phyloP scores from a whole-genome alignment of 2,797 vertebrate genomes.

The Manis pentadactyla region DNA sequence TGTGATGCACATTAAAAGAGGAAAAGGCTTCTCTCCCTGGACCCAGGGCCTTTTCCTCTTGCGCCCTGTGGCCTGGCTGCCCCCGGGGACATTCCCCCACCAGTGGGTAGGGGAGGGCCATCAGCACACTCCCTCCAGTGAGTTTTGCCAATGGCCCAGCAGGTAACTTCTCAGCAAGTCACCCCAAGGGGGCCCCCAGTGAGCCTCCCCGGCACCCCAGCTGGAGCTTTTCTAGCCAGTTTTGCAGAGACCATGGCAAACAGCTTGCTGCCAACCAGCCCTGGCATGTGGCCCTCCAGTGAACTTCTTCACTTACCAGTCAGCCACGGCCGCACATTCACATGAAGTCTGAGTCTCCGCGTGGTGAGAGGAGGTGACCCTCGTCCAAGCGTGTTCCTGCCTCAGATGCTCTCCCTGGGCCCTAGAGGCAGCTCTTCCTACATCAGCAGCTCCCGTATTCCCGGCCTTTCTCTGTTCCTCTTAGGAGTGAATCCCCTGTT shows the following conservation, averaged over 20 bases:
- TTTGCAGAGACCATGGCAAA: background rate
- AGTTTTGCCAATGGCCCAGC: background rate
- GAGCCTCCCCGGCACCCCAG: background rate
- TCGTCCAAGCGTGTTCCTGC: background rate
- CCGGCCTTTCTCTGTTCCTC: background rate
- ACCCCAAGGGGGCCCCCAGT: background rate
- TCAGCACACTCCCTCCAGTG: background rate
- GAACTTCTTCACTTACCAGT: background rate
- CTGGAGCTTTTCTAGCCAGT: background rate
- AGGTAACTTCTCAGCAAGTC: background rate
- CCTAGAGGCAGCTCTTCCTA: background rate
- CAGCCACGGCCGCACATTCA: background rate
- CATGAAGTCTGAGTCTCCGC: too few relatives aligned
- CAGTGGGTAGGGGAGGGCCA: rapidly evolving
- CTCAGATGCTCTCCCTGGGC: background rate
- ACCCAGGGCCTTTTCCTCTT: background rate
- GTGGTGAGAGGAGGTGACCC: background rate
- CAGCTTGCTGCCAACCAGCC: background rate
- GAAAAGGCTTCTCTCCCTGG: background rate
- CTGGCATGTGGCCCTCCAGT: background rate
- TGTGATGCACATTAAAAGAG: rapidly evolving
- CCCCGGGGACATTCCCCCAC: rapidly evolving
- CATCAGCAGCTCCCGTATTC: rapidly evolving
- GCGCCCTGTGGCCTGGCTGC: background rate
- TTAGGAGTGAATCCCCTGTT: background rate